Conservation (phyloP, 2,797 vertebrate species). For the Esox lucius region DNA sequence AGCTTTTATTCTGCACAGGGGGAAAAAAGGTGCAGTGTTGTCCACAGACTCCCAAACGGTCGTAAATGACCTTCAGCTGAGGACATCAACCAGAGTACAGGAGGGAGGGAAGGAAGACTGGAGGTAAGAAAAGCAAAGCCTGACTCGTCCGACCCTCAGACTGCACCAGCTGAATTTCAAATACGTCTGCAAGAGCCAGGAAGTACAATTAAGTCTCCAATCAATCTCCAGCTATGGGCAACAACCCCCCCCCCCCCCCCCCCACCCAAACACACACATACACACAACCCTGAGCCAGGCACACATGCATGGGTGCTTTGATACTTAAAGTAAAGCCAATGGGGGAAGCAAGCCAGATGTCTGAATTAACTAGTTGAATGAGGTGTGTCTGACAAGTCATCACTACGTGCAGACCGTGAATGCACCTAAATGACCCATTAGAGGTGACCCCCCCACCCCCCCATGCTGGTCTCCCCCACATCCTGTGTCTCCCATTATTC, state of each 20-base stretch:
- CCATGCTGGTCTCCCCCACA: background rate
- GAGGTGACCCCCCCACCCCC: conserved; percentile 26
- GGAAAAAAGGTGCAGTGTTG: conserved; percentile 48
- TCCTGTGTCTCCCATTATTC: background rate
- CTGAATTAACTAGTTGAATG: conserved; percentile 17
- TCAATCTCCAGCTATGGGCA: conserved; percentile 57
- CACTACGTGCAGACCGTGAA: conserved; percentile 12
- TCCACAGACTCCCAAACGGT: conserved; percentile 40
- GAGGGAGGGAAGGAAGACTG: conserved; percentile 12
- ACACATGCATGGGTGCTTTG: background rate
- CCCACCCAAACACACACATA: background rate
- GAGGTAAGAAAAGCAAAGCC: conserved; percentile 44
- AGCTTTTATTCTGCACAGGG: conserved; percentile 36
- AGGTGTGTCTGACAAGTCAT: conserved; percentile 34
- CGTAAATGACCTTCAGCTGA: conserved; percentile 36
- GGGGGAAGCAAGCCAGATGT: conserved; percentile 5
- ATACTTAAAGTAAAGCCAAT: background rate
- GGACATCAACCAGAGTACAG: conserved; percentile 35
- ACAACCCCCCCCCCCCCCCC: background rate
- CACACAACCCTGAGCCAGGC: conserved; percentile 2
- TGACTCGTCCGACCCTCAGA: conserved; percentile 52
- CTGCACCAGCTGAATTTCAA: conserved; percentile 59
- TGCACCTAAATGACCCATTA: conserved; percentile 15
- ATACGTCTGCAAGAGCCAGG: conserved; percentile 46
- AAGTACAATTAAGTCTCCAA: conserved; percentile 67